Percentiles rank a stretch among this genome's conserved stretches.
Evolutionary conservation across 1,140 invertebrate species (phyloP).

Genomic region (Gerris buenoi): DNA sequence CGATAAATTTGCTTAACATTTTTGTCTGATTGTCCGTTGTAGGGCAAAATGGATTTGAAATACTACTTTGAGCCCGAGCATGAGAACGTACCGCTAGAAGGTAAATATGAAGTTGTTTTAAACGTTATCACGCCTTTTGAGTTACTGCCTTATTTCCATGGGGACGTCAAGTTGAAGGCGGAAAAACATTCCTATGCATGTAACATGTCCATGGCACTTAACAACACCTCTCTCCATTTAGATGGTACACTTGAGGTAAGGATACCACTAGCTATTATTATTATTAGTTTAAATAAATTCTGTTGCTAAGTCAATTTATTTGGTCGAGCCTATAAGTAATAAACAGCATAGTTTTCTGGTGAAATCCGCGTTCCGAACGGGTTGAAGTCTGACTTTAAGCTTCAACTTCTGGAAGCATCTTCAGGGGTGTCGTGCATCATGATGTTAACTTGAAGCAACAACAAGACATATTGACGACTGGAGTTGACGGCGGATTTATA

Average conservation of each 20-base stretch:
- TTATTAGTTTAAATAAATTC: no score
- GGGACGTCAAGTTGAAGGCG: slow-evolving; percentile 32
- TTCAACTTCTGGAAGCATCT: no score
- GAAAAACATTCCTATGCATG: slow-evolving; percentile 37
- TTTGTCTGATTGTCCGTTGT: no score
- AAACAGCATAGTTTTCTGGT: no score
- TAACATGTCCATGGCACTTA: slow-evolving; percentile 32
- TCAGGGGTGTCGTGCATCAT: no score
- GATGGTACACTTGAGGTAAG: slow-evolving; percentile 34
- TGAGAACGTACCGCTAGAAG: slow-evolving; percentile 23
- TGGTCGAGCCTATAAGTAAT: neutral
- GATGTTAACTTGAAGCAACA: no score
- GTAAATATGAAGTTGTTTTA: slow-evolving; percentile 32
- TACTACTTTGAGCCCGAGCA: slow-evolving; percentile 32
- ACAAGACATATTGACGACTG: no score
- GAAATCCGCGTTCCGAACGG: no score
- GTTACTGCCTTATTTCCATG: slow-evolving; percentile 32
- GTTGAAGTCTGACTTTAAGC: no score
- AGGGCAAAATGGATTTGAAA: slow-evolving; percentile 32
- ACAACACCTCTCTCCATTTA: slow-evolving; percentile 31
- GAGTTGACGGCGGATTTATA: no score
- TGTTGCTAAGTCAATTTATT: neutral
- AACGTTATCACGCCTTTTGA: slow-evolving; percentile 38
- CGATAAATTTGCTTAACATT: no score
- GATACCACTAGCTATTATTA: no score